phyloP scores from a whole-genome alignment of 2,797 vertebrate genomes.

The Zalophus californianus region DNA sequence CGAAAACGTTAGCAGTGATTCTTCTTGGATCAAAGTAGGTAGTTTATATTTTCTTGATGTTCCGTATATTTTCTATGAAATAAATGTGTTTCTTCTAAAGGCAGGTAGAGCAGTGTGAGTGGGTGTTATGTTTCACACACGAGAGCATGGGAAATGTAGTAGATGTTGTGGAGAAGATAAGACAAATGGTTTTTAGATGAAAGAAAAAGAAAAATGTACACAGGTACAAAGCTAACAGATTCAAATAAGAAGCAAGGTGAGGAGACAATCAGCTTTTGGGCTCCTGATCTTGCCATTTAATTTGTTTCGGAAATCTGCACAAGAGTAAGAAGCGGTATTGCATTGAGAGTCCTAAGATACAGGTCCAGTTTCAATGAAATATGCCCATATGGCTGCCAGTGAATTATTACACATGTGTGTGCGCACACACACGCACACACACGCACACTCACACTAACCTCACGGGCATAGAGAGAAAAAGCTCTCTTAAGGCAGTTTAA shows the following conservation, averaged over 20 bases:
- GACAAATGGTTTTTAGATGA: not conserved
- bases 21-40: not conserved
- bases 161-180: not conserved
- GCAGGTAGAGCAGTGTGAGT: not conserved
- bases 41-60: not conserved
- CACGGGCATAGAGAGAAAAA: not conserved
- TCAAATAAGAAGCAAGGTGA: not conserved
- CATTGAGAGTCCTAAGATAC: not conserved
- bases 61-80: not conserved
- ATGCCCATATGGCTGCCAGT: not conserved
- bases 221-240: not conserved
- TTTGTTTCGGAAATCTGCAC: constrained; percentile 54
- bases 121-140: not conserved
- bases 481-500: not conserved
- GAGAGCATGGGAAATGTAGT: not conserved
- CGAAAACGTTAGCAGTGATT: not conserved
- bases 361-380: constrained; percentile 1
- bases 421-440: not conserved
- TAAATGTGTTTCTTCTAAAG: not conserved
- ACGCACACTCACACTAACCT: not conserved
- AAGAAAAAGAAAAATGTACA: not conserved
- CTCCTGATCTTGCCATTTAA: constrained; percentile 5
- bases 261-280: not conserved
- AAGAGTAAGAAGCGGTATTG: not conserved
- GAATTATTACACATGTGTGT: not conserved